Conservation (phyloP, 2,113 vertebrate species). For the Tenebrosternarchus preto region DNA sequence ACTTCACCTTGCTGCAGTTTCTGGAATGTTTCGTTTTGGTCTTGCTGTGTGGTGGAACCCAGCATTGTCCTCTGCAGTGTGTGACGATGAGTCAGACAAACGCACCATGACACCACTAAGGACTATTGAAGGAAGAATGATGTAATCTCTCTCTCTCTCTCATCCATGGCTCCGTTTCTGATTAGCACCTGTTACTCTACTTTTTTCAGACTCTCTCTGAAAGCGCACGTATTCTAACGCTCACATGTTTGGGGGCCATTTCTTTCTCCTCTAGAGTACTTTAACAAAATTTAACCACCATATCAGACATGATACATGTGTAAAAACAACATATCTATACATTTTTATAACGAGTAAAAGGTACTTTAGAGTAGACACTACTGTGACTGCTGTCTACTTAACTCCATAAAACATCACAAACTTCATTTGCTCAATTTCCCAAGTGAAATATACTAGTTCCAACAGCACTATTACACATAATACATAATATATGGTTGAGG, state of each 20-base stretch:
- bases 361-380: too few relatives aligned
- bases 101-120: slow-evolving; percentile 45
- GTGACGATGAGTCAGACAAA: slow-evolving; percentile 42
- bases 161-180: slow-evolving; percentile 60
- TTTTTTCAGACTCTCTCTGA: slow-evolving; percentile 44
- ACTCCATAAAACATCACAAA: not conserved
- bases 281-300: not conserved
- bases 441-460: not conserved
- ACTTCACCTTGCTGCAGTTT: not conserved
- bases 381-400: not conserved
- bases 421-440: not conserved
- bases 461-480: slow-evolving; percentile 7
- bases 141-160: slow-evolving; percentile 65
- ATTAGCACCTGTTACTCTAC: slow-evolving; percentile 75
- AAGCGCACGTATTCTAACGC: not conserved
- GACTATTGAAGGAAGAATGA: slow-evolving; percentile 68
- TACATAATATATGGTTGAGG: not conserved
- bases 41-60: not conserved
- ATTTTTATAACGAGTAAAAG: not conserved
- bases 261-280: not conserved
- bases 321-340: not conserved
- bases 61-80: not conserved
- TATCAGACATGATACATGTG: not conserved
- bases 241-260: not conserved
- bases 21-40: not conserved